Evolutionary conservation across 2,113 vertebrate species (phyloP), one percentile per base, ranked within the genome.

Genomic region (Gyps fulvus): DNA sequence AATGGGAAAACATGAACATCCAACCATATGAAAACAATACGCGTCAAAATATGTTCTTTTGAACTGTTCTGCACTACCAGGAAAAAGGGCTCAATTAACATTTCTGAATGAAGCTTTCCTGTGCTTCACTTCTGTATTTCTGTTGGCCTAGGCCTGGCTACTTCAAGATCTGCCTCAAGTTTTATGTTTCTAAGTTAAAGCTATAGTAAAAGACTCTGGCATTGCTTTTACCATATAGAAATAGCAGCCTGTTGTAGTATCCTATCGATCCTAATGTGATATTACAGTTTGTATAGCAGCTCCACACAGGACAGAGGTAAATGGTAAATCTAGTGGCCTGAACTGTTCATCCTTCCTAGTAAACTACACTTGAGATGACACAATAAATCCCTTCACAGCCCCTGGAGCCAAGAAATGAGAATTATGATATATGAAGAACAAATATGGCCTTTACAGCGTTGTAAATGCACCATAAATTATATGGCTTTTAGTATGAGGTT

Each of bases 311-410:
- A 84, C 57, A 95, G 36, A 63, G 78, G 67, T 80, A 83, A 93
- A 94, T 87, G 62, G 76, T 71, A 91, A 92, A 94, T 93, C 83
- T 92, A 89, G 61, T 65, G 32, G n/a, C 36, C 65, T 65, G 73
- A 91, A 78, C 31, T 83, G 65, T 71, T 93, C 83, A 92, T 97
- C 95, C 83, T 88, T 73, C 82, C 47, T 52, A 42, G 69, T 73
- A 97, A 97, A 95, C 73, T 90, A 80, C 61, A 92, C 88, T 96
- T 96, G 91, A 95, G 92, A 97, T 96, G 94, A 94, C 83, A 97
- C 88, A 95, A 94, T 97, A 98, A 98, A 97, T 97, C 86, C 76
- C 92, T 92, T 91, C 83, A 83, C 36, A 95, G 55, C 77, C 34
- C 58, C 6, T 1, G 70, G 78, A 97, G 71, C 32, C 74, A 92